Base-by-base conservation (phyloP, 2,797 vertebrate genomes). In the Channa striata region DNA sequence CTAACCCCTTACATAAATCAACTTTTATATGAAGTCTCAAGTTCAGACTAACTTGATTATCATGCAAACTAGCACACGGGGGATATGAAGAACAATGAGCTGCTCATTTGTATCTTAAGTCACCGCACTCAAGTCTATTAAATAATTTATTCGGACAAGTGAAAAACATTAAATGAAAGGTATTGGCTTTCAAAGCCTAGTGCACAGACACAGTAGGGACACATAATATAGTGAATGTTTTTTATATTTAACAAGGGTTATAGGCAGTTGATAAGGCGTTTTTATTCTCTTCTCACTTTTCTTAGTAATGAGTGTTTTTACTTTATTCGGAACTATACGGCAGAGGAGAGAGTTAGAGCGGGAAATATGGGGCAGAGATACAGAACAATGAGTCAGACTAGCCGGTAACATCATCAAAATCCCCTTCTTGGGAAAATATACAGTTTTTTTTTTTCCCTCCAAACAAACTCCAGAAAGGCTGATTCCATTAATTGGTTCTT, bases 11-110 rank as follows among this genome's bases (percentile, higher is more conserved):
- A 7, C 23, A 68, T 71, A 58, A 79, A 68, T 79, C 40, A 51
- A n/a, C 69, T 44, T 42, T 56, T 50, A 74, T 49, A 68, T 33
- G 4, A 68, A 62, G 51, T 68, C 59, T 74, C 36, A 59, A 68
- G 49, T 71, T 69, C 56, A 54, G 50, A 40, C 39, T 59, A 47
- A 68, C 49, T 57, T 70, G 58, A 71, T 72, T 73, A 68, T 33
- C 64, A 68, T 54, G 61, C 68, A 62, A 63, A 78, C 61, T 66
- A 58, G 54, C 70, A 51, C 76, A 47, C 43, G 1, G 30, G 72
- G 74, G 68, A 77, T 64, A n/a, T 0, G n/a, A 10, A 25, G 52
- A 71, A 81, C 61, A 74, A 77, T 57, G 59, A 58, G 59, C 16
- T 46, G 47, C 56, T 69, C 52, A n/a, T 75, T 72, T 72, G 65